phyloP scores from a whole-genome alignment of 2,888 invertebrate species.

The Griposia aprilina region DNA sequence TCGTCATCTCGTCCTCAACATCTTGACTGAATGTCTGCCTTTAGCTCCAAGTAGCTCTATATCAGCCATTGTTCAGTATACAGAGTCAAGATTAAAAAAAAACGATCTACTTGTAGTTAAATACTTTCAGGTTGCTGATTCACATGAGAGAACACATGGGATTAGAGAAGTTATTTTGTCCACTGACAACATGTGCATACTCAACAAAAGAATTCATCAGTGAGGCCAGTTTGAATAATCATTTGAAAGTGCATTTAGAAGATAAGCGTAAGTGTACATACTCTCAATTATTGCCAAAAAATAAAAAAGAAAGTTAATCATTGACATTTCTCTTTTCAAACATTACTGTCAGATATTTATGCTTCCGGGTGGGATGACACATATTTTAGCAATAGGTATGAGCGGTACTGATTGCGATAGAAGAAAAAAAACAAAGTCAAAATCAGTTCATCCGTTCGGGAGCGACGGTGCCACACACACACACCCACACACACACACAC shows the following conservation, averaged over 20 bases:
- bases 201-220: conserved; percentile 73
- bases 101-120: not conserved
- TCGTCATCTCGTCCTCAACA: not conserved
- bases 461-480: no score
- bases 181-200: conserved; percentile 72
- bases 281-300: not conserved
- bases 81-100: not conserved
- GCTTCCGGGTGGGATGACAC: not conserved
- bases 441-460: no score
- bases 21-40: not conserved
- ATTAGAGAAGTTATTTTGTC: conserved; percentile 74
- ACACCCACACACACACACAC: no score
- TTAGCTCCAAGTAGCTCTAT: not conserved
- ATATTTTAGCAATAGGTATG: not conserved
- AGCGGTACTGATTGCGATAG: not conserved
- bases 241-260: conserved; percentile 78
- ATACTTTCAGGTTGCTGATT: conserved; percentile 72
- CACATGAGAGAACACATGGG: conserved; percentile 79
- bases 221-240: conserved; percentile 72
- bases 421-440: no score
- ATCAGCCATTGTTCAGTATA: not conserved
- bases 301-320: not conserved
- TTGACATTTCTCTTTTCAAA: conserved; percentile 2
- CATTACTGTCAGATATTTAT: not conserved
- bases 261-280: conserved; percentile 77